These are phyloP conservation scores for Ifrita kowaldi DNA, from an alignment of 2,113 vertebrate species.

Conservation along the genomic window DNA sequence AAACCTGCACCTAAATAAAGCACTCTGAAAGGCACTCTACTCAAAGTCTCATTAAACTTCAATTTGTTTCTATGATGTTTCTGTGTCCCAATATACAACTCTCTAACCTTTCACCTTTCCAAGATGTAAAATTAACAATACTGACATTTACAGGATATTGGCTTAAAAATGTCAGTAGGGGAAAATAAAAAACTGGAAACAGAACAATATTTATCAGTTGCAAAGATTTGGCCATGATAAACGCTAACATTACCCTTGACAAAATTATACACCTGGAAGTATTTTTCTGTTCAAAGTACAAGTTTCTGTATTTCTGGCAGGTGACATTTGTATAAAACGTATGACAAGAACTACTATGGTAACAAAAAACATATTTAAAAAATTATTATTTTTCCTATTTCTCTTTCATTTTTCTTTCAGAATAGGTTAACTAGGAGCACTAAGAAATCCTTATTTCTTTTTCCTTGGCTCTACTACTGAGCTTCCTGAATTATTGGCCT, in stretches of 20 bases:
- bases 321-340: not conserved
- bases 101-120: conserved; percentile 2
- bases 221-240: conserved; percentile 2
- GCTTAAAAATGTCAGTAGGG: conserved; percentile 20
- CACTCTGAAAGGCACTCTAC: not conserved
- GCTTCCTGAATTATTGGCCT: not conserved
- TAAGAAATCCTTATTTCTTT: not conserved
- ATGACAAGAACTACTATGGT: not conserved
- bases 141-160: conserved; percentile 16
- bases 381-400: not conserved
- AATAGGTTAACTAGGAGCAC: not conserved
- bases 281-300: conserved; percentile 6
- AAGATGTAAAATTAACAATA: conserved; percentile 27
- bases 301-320: not conserved
- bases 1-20: not conserved
- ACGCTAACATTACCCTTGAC: not conserved
- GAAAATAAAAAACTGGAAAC: not conserved
- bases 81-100: not conserved
- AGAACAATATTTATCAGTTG: conserved; percentile 4
- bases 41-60: not conserved
- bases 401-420: not conserved
- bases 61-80: not conserved
- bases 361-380: not conserved
- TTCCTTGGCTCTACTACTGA: not conserved
- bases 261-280: conserved; percentile 21